Conservation (phyloP, 2,888 invertebrate genomes). For the Homarus gammarus region DNA sequence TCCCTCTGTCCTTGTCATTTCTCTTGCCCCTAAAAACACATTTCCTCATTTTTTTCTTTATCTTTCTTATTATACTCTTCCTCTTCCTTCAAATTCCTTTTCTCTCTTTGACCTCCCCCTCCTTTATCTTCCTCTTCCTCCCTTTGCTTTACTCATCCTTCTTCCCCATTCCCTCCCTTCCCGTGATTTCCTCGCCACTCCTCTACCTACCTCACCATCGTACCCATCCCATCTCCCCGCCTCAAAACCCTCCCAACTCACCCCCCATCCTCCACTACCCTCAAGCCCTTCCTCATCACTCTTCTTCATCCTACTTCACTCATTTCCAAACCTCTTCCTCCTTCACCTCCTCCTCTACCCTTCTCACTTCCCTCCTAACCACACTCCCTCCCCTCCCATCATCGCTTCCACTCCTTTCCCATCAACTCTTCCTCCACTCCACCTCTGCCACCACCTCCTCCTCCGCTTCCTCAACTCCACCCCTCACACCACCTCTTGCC, state of each 20-base stretch:
- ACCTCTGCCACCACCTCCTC: neutral
- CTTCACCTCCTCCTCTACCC: neutral
- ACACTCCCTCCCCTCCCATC: neutral
- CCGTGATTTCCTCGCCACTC: neutral
- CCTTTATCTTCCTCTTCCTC: neutral
- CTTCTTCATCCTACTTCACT: no score
- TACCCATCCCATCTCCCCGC: no score
- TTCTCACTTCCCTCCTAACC: neutral
- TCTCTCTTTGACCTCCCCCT: neutral
- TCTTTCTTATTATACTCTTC: neutral
- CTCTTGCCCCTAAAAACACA: neutral
- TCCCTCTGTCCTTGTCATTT: neutral
- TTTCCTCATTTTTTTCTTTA: neutral
- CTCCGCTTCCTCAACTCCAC: neutral
- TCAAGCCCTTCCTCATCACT: neutral
- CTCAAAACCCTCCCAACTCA: no score
- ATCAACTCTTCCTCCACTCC: neutral
- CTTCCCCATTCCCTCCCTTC: neutral
- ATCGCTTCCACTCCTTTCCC: neutral
- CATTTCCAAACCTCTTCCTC: neutral
- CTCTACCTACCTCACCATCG: no score
- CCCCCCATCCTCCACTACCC: neutral
- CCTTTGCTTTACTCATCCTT: neutral
- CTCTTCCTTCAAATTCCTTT: conserved; percentile 3
- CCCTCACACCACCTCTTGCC: no score